A percentile compares a stretch with the other conserved stretches of the same genome.
Conservation (phyloP, 2,113 vertebrate species). For the Muntiacus reevesi region DNA sequence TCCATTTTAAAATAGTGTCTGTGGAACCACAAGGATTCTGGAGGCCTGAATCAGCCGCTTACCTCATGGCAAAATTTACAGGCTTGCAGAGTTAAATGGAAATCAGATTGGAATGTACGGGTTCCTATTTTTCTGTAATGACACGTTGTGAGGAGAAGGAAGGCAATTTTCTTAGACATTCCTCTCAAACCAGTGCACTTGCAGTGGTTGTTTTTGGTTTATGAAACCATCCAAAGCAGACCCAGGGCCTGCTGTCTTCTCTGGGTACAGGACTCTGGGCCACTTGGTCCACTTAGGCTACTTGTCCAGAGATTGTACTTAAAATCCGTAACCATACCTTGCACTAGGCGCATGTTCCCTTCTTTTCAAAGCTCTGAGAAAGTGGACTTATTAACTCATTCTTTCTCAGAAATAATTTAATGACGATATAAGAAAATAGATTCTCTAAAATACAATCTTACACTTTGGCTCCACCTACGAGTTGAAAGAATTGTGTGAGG, state of each 20-base stretch:
- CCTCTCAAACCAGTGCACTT: constrained; percentile 39
- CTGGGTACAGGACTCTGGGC: neutral
- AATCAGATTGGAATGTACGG: neutral
- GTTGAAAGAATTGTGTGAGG: constrained; percentile 65
- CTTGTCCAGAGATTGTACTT: constrained; percentile 43
- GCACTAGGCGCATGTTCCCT: neutral
- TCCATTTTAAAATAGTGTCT: constrained; percentile 32
- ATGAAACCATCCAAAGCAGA: neutral
- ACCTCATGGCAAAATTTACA: constrained; percentile 6
- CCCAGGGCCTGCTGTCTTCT: neutral
- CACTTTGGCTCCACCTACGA: constrained; percentile 59
- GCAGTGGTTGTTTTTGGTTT: neutral
- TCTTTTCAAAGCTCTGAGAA: constrained; percentile 56
- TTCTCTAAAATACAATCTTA: constrained; percentile 44
- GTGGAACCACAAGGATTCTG: neutral
- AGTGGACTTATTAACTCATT: constrained; percentile 23
- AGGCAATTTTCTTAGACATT: constrained; percentile 31
- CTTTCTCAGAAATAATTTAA: constrained; percentile 54
- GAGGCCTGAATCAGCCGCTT: constrained; percentile 28
- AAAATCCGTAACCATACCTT: constrained; percentile 49
- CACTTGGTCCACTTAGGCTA: neutral
- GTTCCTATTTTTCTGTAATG: constrained; percentile 53
- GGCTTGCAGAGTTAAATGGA: neutral
- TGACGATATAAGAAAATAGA: constrained; percentile 44
- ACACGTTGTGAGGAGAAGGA: constrained; percentile 15